phyloP scores from a whole-genome alignment of 2,888 invertebrate species.

The Eupithecia centaureata region DNA sequence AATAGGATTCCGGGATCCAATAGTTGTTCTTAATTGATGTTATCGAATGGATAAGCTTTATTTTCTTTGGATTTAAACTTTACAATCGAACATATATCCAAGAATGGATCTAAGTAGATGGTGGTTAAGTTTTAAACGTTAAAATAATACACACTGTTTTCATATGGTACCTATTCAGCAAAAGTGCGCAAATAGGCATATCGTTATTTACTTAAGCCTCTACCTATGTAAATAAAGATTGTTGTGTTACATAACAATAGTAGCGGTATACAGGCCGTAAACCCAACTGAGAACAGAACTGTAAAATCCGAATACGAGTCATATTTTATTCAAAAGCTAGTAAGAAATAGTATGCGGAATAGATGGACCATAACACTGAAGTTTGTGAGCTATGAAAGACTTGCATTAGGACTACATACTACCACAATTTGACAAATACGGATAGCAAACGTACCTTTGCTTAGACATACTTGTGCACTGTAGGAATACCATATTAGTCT shows the following conservation, averaged over 20 bases:
- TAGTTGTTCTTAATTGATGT: background rate
- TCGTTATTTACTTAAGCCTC: background rate
- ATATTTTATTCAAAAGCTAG: background rate
- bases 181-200: background rate
- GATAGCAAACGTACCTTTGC: background rate
- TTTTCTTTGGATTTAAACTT: background rate
- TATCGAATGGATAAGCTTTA: background rate
- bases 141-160: background rate
- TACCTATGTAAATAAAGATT: conserved; percentile 20
- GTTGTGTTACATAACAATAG: conserved; percentile 25
- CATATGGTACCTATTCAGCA: background rate
- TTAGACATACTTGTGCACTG: background rate
- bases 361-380: background rate
- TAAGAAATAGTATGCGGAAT: background rate
- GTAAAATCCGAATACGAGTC: background rate
- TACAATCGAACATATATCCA: background rate
- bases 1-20: conserved; percentile 24
- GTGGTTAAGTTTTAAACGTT: background rate
- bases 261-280: background rate
- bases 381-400: background rate
- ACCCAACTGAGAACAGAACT: background rate
- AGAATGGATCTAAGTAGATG: background rate
- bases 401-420: background rate
- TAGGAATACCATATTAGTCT: background rate
- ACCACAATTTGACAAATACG: background rate